Evolutionary conservation across 2,113 vertebrate genomes (phyloP), one percentile per base, ranked within the genome.

Genomic region (Rhagologus leucostigma): DNA sequence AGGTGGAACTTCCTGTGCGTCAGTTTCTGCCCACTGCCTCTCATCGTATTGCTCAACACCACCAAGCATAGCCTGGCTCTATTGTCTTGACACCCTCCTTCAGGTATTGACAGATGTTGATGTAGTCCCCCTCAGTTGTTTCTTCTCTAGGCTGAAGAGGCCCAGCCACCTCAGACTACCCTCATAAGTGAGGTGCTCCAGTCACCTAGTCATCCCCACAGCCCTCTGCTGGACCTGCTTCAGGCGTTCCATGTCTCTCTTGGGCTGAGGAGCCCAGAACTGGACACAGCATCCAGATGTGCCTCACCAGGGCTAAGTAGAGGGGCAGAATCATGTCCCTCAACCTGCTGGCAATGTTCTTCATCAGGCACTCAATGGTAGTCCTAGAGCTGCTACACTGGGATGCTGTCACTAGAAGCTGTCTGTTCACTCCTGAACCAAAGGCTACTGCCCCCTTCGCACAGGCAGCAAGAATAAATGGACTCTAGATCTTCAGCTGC

Each of bases 321-420:
- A 55, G 35, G 7, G 39, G 11, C 30, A 47, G 39, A n/a, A 42
- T 26, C 30, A 16, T 5, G 3, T 63, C 35, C 22, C 13, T 68
- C 13, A 7, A 18, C 11, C 20, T 70, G 18, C 22, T 37, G 79
- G 18, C 49, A 69, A 1, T 49, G 9, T 3, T 63, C 18, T 55
- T 83, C 17, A 30, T 49, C 33, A 23, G 8, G 26, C 12, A 23
- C 30, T 35, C 32, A 33, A 0, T 9, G 16, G 12, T 23, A 59
- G 56, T 42, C 33, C 19, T 64, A 16, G 21, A 27, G 16, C 6
- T 1, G 1, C 16, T 15, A 7, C 0, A 0, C 6, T 64, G 44
- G 29, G 65, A 47, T 93, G 32, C 22, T 64, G 16, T 44, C 57
- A 29, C 33, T 13, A 62, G 57, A 64, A 91, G 26, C 33, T 60